phyloP scores from a whole-genome alignment of 2,888 invertebrate species.

The Pyrrhia umbra region DNA sequence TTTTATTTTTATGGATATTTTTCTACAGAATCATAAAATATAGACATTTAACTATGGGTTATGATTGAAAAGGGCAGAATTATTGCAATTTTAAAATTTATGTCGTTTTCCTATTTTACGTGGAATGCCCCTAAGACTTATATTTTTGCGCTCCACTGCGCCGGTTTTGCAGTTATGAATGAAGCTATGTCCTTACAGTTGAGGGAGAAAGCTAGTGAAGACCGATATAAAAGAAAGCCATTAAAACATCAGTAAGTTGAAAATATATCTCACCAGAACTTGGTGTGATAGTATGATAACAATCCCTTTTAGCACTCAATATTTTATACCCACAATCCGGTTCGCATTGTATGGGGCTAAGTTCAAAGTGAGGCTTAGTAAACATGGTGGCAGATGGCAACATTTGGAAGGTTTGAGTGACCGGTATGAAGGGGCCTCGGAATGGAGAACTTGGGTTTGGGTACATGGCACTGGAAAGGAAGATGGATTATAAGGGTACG shows the following conservation, averaged over 20 bases:
- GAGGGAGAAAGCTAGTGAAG: too few relatives aligned
- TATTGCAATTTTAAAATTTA: too few relatives aligned
- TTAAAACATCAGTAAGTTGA: not conserved
- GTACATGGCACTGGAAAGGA: slow-evolving; percentile 49
- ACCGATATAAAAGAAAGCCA: too few relatives aligned
- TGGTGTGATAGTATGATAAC: slow-evolving; percentile 75
- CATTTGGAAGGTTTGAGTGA: slow-evolving; percentile 81
- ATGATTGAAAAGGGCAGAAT: too few relatives aligned
- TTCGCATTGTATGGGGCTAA: slow-evolving; percentile 62
- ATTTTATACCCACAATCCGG: slow-evolving; percentile 58
- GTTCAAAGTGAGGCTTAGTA: slow-evolving; percentile 49
- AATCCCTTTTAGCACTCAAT: slow-evolving; percentile 73
- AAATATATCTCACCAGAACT: slow-evolving; percentile 72
- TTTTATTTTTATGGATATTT: too few relatives aligned
- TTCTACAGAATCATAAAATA: too few relatives aligned
- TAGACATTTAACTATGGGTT: too few relatives aligned
- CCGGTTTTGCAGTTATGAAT: too few relatives aligned
- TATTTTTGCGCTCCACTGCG: too few relatives aligned
- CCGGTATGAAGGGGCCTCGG: slow-evolving; percentile 67
- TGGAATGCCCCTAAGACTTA: too few relatives aligned
- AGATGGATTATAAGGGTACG: not conserved
- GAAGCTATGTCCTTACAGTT: too few relatives aligned
- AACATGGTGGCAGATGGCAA: slow-evolving; percentile 61
- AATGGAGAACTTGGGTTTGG: slow-evolving; percentile 42
- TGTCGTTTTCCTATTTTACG: too few relatives aligned